Evolutionary conservation across 2,888 invertebrate genomes (phyloP).

Genomic region (Acronicta psi): DNA sequence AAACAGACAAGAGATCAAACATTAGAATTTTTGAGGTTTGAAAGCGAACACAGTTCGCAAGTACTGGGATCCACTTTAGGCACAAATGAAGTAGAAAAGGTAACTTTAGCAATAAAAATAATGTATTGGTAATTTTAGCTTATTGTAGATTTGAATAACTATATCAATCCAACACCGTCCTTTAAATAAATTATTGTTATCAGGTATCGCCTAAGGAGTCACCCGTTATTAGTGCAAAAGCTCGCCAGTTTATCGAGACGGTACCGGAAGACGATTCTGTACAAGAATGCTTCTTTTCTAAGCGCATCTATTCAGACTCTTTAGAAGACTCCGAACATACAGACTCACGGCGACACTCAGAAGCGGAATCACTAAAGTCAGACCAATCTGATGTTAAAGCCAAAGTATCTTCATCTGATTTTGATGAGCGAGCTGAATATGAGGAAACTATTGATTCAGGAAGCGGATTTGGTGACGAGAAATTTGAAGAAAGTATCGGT

Average conservation of each 20-base stretch:
- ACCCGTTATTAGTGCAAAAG: slow-evolving; percentile 86
- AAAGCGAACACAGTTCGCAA: slow-evolving; percentile 78
- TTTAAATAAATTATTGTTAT: slow-evolving; percentile 21
- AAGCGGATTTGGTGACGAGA: slow-evolving; percentile 87
- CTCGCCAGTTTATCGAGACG: slow-evolving; percentile 87
- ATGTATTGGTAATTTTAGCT: too few species aligned
- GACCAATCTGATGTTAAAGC: slow-evolving; percentile 85
- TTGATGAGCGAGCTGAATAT: slow-evolving; percentile 86
- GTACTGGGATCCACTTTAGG: slow-evolving; percentile 60
- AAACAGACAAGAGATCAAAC: slow-evolving; percentile 69
- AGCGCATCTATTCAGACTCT: slow-evolving; percentile 87
- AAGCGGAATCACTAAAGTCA: slow-evolving; percentile 86
- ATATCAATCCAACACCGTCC: background rate
- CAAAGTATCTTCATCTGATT: slow-evolving; percentile 85
- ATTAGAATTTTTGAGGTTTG: slow-evolving; percentile 77
- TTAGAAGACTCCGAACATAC: slow-evolving; percentile 87
- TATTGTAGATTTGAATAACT: too few species aligned
- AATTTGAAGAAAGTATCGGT: slow-evolving; percentile 85
- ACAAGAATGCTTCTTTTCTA: slow-evolving; percentile 88
- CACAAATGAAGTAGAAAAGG: slow-evolving; percentile 73
- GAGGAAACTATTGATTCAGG: slow-evolving; percentile 85
- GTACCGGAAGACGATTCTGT: slow-evolving; percentile 88
- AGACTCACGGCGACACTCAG: slow-evolving; percentile 85
- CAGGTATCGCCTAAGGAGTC: slow-evolving; percentile 83
- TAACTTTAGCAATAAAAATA: slow-evolving; percentile 43